Evolutionary conservation across 2,888 invertebrate species (phyloP).

Genomic region (Melanotus villosus): DNA sequence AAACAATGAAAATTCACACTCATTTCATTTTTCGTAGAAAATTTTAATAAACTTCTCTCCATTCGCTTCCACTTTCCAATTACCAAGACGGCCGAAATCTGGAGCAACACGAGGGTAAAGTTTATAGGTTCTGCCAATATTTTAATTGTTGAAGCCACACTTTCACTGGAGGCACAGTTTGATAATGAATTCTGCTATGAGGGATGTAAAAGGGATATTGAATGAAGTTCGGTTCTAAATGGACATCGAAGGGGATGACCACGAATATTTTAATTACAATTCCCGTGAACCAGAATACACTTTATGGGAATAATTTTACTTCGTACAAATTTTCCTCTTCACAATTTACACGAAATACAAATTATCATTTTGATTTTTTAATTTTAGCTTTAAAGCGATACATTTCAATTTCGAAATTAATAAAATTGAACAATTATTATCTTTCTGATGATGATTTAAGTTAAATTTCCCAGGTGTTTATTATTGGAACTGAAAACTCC

Average conservation of each 20-base stretch:
- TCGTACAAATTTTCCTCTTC: neutral
- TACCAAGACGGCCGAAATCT: neutral
- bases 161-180: constrained; percentile 5
- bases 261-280: constrained; percentile 14
- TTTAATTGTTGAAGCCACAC: constrained; percentile 2
- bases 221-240: constrained; percentile 12
- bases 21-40: neutral
- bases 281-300: neutral
- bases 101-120: constrained; percentile 2
- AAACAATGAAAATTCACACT: constrained; percentile 12
- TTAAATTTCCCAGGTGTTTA: too few species aligned
- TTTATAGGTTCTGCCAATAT: constrained; percentile 9
- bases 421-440: too few species aligned
- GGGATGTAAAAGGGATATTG: constrained; percentile 10
- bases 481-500: too few species aligned
- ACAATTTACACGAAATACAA: neutral
- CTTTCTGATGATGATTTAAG: too few species aligned
- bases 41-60: constrained; percentile 21
- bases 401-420: too few species aligned
- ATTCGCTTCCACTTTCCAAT: constrained; percentile 15
- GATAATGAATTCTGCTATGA: constrained; percentile 13
- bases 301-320: constrained; percentile 8
- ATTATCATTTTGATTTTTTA: too few species aligned
- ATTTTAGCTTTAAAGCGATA: too few species aligned
- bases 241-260: constrained; percentile 11